Conservation (phyloP, 2,888 invertebrate genomes). For the Pharmacophagus antenor region DNA sequence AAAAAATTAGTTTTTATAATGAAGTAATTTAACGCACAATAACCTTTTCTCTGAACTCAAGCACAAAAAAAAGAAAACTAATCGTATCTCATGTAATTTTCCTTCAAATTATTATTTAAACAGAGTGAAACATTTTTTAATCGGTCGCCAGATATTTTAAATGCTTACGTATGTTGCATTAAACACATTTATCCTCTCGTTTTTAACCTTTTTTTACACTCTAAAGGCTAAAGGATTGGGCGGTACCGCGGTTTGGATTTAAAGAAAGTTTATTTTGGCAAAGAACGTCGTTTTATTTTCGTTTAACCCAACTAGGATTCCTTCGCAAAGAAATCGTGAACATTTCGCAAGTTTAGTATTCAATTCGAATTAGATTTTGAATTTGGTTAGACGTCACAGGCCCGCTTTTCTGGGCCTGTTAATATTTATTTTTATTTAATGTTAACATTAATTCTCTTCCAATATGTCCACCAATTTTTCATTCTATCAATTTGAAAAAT, state of each 20-base stretch:
- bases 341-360: not conserved
- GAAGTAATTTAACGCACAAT: too few relatives aligned
- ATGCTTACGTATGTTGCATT: conserved; percentile 16
- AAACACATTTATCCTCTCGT: conserved; percentile 15
- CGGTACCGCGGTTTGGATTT: conserved; percentile 14
- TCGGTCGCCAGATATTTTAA: conserved; percentile 11
- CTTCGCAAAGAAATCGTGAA: not conserved
- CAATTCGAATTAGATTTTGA: too few relatives aligned
- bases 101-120: not conserved
- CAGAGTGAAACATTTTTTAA: not conserved
- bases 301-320: not conserved
- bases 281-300: not conserved
- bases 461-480: too few relatives aligned
- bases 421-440: too few relatives aligned
- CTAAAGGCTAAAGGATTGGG: conserved; percentile 1
- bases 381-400: too few relatives aligned
- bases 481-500: too few relatives aligned
- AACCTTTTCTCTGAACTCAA: too few relatives aligned
- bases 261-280: conserved; percentile 10
- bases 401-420: too few relatives aligned
- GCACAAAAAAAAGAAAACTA: too few relatives aligned
- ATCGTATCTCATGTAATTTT: not conserved
- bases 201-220: conserved; percentile 3
- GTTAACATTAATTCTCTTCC: too few relatives aligned
- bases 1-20: too few relatives aligned